Evolutionary conservation across 2,888 invertebrate genomes (phyloP).

Genomic region (Drosophila demipolita): DNA sequence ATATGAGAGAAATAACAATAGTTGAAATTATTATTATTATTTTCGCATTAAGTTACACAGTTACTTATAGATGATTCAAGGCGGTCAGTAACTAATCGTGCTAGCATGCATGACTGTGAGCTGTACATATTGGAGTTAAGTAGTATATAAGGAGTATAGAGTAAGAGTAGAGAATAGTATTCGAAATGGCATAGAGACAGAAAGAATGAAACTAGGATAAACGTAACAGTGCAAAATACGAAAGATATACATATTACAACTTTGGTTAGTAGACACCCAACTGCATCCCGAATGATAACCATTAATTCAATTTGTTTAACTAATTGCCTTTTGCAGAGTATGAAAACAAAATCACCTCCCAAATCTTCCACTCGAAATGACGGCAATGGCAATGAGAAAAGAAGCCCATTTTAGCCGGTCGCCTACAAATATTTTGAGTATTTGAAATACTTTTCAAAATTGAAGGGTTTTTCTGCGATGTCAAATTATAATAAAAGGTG

Average conservation of each 20-base stretch:
- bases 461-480: constrained; percentile 11
- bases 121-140: constrained; percentile 36
- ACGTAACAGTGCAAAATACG: constrained; percentile 63
- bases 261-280: constrained; percentile 28
- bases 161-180: constrained; percentile 31
- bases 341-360: constrained; percentile 28
- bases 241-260: constrained; percentile 58
- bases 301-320: constrained; percentile 10
- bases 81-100: constrained; percentile 29
- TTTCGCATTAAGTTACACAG: constrained; percentile 27
- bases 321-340: constrained; percentile 35
- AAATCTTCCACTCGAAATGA: constrained; percentile 17
- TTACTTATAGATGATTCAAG: constrained; percentile 42
- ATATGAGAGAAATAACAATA: constrained; percentile 9
- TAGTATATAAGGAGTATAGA: constrained; percentile 26
- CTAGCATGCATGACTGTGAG: constrained; percentile 70
- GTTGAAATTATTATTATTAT: constrained; percentile 14
- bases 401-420: constrained; percentile 2
- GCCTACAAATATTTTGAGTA: not conserved
- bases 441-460: not conserved
- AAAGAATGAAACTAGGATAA: constrained; percentile 53
- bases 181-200: constrained; percentile 34
- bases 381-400: constrained; percentile 20
- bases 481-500: constrained; percentile 25
- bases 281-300: constrained; percentile 28